phyloP scores from a whole-genome alignment of 37 sponge, comb jelly and placozoan genomes.

The Bolinopsis microptera region DNA sequence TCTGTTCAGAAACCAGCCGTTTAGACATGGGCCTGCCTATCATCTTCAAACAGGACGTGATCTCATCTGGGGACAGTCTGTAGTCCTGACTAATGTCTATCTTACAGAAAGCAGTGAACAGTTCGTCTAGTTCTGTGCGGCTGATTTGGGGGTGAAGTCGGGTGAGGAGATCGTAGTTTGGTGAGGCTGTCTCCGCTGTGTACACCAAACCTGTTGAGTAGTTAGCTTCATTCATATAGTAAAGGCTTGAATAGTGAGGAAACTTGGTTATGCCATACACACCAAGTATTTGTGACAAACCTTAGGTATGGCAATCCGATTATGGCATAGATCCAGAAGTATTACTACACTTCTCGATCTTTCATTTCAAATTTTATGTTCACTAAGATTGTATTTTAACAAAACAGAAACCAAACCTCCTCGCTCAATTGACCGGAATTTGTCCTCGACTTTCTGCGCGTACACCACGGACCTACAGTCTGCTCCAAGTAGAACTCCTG shows the following conservation, averaged over 20 bases:
- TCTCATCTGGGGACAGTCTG: constrained; percentile 42
- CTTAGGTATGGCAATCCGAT: no score
- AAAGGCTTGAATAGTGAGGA: no score
- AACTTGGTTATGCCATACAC: no score
- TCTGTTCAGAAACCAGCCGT: constrained; percentile 5
- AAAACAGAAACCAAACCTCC: neutral
- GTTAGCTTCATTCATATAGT: no score
- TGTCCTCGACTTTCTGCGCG: constrained; percentile 31
- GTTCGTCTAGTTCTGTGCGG: neutral
- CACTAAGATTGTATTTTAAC: neutral
- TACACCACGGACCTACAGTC: neutral
- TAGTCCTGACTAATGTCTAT: constrained; percentile 41
- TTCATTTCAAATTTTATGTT: neutral
- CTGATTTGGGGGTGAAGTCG: constrained; percentile 12
- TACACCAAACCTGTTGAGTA: constrained; percentile 5
- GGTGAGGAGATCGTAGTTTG: constrained; percentile 4
- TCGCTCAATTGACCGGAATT: neutral
- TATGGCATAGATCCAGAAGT: no score
- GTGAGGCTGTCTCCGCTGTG: neutral
- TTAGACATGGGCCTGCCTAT: constrained; percentile 3
- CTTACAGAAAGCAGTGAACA: constrained; percentile 15
- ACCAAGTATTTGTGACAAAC: no score
- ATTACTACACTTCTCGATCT: neutral
- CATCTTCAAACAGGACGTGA: constrained; percentile 23
- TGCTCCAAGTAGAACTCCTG: constrained; percentile 8